Evolutionary conservation across 2,797 vertebrate genomes (phyloP).

Genomic region (Crax fasciolata): DNA sequence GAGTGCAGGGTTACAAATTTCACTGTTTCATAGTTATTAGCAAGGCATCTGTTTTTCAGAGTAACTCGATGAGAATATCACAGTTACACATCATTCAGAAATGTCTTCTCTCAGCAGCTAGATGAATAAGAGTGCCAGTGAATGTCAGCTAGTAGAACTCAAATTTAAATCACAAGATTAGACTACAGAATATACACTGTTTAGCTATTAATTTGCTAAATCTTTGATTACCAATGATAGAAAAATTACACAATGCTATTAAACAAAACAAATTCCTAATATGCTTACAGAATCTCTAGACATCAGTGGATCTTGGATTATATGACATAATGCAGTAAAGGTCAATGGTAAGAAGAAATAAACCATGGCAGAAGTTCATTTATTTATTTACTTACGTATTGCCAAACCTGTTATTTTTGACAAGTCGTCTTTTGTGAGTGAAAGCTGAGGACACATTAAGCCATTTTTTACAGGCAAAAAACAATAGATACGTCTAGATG

Average conservation of each 20-base stretch:
- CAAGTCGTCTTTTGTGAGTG: not conserved
- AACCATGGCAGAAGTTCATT: not conserved
- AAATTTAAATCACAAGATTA: not conserved
- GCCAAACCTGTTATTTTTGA: not conserved
- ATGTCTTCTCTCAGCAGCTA: not conserved
- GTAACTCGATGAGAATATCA: not conserved
- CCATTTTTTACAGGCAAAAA: not conserved
- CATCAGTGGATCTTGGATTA: not conserved
- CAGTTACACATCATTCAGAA: not conserved
- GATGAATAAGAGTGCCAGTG: not conserved
- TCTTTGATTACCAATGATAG: not conserved
- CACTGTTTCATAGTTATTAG: not conserved
- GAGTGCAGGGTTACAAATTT: not conserved
- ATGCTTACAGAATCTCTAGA: not conserved
- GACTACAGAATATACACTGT: not conserved
- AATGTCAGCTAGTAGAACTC: not conserved
- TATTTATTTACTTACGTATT: not conserved
- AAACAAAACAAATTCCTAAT: slow-evolving; percentile 1
- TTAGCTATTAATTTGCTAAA: not conserved
- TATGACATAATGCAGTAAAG: not conserved
- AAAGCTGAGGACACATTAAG: not conserved
- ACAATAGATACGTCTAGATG: not conserved
- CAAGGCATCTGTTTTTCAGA: not conserved
- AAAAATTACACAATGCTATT: not conserved
- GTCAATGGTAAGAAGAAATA: not conserved